phyloP scores from a whole-genome alignment of 2,888 invertebrate species.

The Lapara coniferarum region DNA sequence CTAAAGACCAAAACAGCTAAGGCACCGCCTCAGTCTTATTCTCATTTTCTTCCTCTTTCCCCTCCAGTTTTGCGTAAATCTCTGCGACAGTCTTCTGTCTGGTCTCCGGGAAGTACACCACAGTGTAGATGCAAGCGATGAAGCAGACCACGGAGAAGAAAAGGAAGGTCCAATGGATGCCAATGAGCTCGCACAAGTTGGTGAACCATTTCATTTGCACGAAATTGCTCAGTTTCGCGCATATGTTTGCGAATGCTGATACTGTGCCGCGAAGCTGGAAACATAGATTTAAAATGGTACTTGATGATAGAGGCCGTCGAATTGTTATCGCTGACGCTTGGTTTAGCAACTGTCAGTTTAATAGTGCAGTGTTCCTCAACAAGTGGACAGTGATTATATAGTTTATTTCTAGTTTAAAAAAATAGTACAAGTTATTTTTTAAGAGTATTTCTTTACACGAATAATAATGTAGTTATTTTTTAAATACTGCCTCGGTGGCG shows the following conservation, averaged over 20 bases:
- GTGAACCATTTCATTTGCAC: slow-evolving; percentile 78
- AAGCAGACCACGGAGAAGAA: slow-evolving; percentile 71
- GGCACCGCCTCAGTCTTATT: slow-evolving; percentile 51
- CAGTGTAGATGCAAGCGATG: slow-evolving; percentile 63
- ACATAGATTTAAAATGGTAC: neutral
- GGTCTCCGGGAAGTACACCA: slow-evolving; percentile 71
- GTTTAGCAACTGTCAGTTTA: no score
- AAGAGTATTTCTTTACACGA: no score
- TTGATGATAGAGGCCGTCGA: no score
- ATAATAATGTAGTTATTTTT: no score
- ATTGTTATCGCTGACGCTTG: no score
- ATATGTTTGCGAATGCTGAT: slow-evolving; percentile 72
- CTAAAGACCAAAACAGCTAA: slow-evolving; percentile 32
- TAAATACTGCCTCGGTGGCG: no score
- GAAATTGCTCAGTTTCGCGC: slow-evolving; percentile 76
- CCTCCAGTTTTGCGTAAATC: slow-evolving; percentile 66
- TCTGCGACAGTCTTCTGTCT: slow-evolving; percentile 69
- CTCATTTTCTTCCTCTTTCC: slow-evolving; percentile 47
- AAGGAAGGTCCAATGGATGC: slow-evolving; percentile 75
- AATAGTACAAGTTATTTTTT: no score
- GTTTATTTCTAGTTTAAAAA: no score
- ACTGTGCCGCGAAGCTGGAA: slow-evolving; percentile 73
- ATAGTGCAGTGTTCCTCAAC: no score
- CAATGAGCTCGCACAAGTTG: slow-evolving; percentile 62
- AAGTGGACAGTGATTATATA: no score